Conservation (phyloP, 2,113 vertebrate genomes). For the Labrus mixtus region DNA sequence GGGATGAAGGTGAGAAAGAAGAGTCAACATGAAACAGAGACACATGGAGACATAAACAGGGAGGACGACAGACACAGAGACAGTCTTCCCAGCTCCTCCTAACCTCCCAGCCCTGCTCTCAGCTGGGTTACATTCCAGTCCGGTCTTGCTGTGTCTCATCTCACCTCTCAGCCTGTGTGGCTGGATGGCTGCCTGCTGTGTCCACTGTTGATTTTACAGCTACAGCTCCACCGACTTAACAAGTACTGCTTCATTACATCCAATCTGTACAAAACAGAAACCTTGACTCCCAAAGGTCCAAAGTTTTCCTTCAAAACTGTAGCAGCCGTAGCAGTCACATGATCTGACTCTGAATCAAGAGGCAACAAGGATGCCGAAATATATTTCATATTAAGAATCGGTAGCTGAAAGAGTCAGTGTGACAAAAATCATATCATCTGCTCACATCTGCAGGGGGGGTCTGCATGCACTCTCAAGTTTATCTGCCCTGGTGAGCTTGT, state of each 20-base stretch:
- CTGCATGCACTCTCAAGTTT: background rate
- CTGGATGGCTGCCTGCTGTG: conserved; percentile 4
- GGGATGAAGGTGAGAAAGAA: background rate
- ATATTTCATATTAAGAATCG: background rate
- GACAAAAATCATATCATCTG: background rate
- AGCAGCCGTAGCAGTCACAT: no score
- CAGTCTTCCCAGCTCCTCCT: conserved; percentile 54
- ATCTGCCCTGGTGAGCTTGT: no score
- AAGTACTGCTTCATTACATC: background rate
- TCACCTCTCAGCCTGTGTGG: conserved; percentile 21
- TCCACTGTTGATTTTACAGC: conserved; percentile 13
- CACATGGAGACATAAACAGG: background rate
- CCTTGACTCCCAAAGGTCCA: no score
- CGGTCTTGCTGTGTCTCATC: conserved; percentile 50
- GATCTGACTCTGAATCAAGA: no score
- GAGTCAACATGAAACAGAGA: background rate
- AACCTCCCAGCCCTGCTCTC: conserved; percentile 40
- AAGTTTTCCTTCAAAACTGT: no score
- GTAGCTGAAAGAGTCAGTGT: background rate
- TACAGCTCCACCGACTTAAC: no score
- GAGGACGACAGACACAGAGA: conserved; percentile 12
- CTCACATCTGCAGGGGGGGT: background rate
- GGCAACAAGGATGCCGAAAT: no score
- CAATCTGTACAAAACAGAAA: background rate
- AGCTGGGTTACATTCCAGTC: conserved; percentile 60